Evolutionary conservation across 2,113 vertebrate genomes (phyloP), one percentile per base, ranked within the genome.

Genomic region (Sciurus niger): DNA sequence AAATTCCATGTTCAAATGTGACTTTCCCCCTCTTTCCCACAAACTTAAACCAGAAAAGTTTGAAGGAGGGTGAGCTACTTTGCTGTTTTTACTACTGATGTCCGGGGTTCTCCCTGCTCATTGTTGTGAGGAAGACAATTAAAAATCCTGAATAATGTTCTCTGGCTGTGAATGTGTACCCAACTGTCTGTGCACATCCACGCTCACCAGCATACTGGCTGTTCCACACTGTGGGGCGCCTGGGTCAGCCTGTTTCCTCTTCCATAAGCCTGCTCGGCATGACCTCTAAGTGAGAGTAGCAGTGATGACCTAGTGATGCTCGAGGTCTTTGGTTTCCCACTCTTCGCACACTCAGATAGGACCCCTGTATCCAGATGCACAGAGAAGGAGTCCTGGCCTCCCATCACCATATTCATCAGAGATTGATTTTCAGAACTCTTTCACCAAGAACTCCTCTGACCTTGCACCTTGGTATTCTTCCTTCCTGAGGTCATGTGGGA

Each of bases 51-150:
- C 70, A 93, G 89, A 72, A 60, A 92, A 58, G 90, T 87, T 68
- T 79, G 60, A 87, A n/a, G 83, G 92, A 94, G 55, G 65, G 18
- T 43, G 28, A 80, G 53, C 77, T 96, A 86, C 86, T 96, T 86
- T 83, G 48, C 82, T 96, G 83, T 86, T 95, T 89, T 89, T 89
- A 93, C 25, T 30, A 28, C 68, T 16, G 63, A 53, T 77, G 1
- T 24, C 37, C 60, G 40, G 84, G 68, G 68, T 78, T 89, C 89
- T 97, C 86, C 89, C 65, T 90, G 13, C 83, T 94, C 76, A 89
- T 74, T 86, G 73, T 51, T 60, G 48, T 51, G 88, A 34, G 70
- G 76, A 65, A 90, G 72, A 89, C 85, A 84, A n/a, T 53, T 93
- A 79, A 72, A 88, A 90, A 93, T 83, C 93, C 58, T 68, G 25